phyloP scores from a whole-genome alignment of 2,888 invertebrate genomes.

The Limnephilus rhombicus region DNA sequence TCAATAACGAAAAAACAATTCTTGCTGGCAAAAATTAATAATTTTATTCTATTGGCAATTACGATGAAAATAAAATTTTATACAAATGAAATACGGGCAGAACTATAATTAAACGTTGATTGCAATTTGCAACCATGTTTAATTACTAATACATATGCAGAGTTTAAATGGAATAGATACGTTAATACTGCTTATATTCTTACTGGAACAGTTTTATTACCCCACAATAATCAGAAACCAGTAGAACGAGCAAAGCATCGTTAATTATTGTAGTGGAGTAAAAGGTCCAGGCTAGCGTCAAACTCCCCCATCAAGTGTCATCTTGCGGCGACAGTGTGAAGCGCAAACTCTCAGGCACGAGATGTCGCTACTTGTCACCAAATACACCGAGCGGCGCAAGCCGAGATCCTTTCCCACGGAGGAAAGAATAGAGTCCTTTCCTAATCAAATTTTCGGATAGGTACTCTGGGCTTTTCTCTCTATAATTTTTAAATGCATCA shows the following conservation, averaged over 20 bases:
- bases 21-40: neutral
- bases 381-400: neutral
- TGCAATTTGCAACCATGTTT: too few relatives aligned
- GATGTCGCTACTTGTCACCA: conserved; percentile 56
- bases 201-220: neutral
- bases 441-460: neutral
- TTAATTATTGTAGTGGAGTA: neutral
- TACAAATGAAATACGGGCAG: neutral
- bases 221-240: neutral
- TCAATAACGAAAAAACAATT: too few relatives aligned
- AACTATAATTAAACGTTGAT: neutral
- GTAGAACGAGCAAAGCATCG: neutral
- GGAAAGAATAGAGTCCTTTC: too few relatives aligned
- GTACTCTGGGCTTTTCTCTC: neutral
- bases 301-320: conserved; percentile 22
- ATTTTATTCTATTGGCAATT: neutral
- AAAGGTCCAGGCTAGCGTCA: neutral
- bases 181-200: neutral
- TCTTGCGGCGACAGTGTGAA: conserved; percentile 22
- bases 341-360: conserved; percentile 2
- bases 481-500: neutral
- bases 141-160: too few relatives aligned
- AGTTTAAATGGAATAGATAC: too few relatives aligned
- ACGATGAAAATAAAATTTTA: too few relatives aligned
- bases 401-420: neutral